A percentile compares a stretch with the other conserved stretches of the same genome.
phyloP scores from a whole-genome alignment of 2,797 vertebrate genomes.

The Tauraco hartlaubi region DNA sequence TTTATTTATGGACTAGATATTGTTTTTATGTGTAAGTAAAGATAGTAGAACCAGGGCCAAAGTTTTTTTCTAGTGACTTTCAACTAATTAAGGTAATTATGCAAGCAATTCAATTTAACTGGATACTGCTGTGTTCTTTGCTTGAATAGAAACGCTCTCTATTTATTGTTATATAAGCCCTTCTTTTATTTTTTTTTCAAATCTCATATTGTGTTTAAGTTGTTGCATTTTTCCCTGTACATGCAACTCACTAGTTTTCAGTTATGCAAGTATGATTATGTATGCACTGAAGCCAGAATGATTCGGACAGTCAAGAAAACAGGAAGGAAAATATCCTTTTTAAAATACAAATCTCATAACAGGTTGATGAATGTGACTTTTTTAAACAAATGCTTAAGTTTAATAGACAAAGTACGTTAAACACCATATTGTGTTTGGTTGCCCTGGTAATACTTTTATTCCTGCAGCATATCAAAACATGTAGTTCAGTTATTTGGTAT shows the following conservation, averaged over 20 bases:
- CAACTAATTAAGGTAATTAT: not conserved
- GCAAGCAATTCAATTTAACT: not conserved
- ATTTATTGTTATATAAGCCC: not conserved
- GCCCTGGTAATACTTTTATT: constrained; percentile 13
- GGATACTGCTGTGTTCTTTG: not conserved
- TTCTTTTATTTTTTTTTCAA: not conserved
- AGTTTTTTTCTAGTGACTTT: not conserved
- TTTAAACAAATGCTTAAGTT: constrained; percentile 1
- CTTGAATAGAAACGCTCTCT: not conserved
- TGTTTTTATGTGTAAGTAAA: not conserved
- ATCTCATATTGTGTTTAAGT: not conserved
- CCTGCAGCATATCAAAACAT: not conserved
- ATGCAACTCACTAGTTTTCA: not conserved
- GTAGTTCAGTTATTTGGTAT: not conserved
- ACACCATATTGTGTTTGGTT: not conserved
- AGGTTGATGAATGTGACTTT: not conserved
- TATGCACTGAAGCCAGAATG: not conserved
- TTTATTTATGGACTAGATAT: not conserved
- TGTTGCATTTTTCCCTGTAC: not conserved
- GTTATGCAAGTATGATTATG: not conserved
- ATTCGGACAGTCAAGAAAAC: not conserved
- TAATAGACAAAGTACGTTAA: not conserved
- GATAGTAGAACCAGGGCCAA: not conserved
- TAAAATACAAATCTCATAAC: not conserved
- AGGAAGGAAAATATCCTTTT: not conserved